These are phyloP conservation scores for Dipodomys merriami DNA, from an alignment of 2,113 vertebrate species.

Conservation along the genomic window DNA sequence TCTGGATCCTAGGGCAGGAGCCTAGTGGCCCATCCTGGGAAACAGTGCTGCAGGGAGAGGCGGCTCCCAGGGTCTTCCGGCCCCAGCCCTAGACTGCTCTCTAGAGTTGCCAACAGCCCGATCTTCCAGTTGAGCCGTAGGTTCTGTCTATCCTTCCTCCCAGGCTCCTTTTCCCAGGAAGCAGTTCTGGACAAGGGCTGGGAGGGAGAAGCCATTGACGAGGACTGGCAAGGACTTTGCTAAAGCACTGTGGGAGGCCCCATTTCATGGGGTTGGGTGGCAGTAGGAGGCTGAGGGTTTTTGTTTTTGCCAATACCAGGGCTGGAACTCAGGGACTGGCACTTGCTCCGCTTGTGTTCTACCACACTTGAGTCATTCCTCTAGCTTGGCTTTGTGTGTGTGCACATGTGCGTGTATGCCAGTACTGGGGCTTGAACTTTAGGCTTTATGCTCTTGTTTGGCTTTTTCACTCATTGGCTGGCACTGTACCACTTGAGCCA, in stretches of 20 bases:
- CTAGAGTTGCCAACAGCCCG: not conserved
- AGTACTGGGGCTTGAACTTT: no score
- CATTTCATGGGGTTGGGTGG: accelerated
- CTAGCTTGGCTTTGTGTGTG: no score
- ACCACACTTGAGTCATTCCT: no score
- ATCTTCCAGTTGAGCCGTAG: not conserved
- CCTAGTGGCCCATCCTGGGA: not conserved
- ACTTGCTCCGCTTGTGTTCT: no score
- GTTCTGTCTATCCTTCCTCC: not conserved
- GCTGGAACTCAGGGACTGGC: no score
- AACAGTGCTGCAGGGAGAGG: no score
- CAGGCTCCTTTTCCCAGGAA: not conserved
- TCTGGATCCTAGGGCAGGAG: not conserved
- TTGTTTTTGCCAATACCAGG: not conserved
- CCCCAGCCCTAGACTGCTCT: not conserved
- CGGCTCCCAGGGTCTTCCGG: not conserved
- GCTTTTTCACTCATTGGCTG: no score
- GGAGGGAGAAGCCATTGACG: not conserved
- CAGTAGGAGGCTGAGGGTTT: not conserved
- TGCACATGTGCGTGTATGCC: no score
- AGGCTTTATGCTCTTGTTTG: no score
- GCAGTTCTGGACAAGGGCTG: not conserved
- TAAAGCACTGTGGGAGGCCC: not conserved
- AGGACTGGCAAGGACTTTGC: not conserved
- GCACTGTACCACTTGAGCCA: no score